Base-by-base conservation (phyloP, 1,140 invertebrate genomes). In the Diprion similis region DNA sequence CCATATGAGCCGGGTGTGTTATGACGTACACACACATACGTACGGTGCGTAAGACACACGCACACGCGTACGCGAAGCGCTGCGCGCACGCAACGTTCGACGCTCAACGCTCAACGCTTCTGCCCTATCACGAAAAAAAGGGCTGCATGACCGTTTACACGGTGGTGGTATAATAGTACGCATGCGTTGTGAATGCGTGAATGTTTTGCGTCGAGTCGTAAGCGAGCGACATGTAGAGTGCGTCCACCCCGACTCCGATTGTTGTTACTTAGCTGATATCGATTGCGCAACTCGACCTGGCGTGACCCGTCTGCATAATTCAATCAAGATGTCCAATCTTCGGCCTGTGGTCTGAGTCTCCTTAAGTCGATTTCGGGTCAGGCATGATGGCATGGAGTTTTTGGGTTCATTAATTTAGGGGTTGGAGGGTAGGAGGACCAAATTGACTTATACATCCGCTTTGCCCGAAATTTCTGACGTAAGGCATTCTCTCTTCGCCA, bases 291-390 rank as follows among this genome's bases (percentile, higher is more conserved):
- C 73, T 78, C 76, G 77, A 81, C 77, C 82, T 82, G 74, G 71
- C 78, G 79, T 82, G 82, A 83, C 80, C 80, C 74, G 77, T 24
- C 76, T 78, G 68, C 75, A 81, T 80, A 82, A 83, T 75, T 81
- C 75, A 73, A 65, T 66, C 73, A 47, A 51, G 15, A 69, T 37
- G n/a, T 66, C 48, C 65, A 74, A 72, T 76, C 72, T 72, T 48
- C 24, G 24, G 64, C 45, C 11, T 59, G 0, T 17, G 51, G 51
- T 71, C 59, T 46, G 73, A 47, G 68, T 75, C 18, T 72, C 46
- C 46, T 51, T 59, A 59, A 15, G 17, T 37, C 24, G 24, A 37
- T 37, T 37, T 37, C 24, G 24, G 24, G 24, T 37, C 24, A 37
- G 24, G 24, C 24, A 3, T 37, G 24, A 37, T 37, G 24, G 24